These are phyloP conservation scores for Stictonetta naevosa DNA, from an alignment of 2,113 vertebrate species.

Conservation along the genomic window DNA sequence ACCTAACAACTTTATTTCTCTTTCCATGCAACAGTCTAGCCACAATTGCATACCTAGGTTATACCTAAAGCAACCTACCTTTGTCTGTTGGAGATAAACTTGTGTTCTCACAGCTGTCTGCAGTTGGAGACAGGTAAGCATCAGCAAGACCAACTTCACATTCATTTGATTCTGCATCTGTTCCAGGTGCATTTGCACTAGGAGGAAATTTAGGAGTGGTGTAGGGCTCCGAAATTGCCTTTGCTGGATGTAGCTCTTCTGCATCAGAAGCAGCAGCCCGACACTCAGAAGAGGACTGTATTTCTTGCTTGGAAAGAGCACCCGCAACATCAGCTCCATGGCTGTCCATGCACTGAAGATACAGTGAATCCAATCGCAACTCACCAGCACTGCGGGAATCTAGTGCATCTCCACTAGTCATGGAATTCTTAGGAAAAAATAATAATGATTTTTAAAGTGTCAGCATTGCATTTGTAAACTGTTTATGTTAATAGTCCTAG, in stretches of 20 bases:
- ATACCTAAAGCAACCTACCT: conserved; percentile 44
- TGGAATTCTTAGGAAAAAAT: conserved; percentile 64
- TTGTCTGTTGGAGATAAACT: conserved; percentile 4
- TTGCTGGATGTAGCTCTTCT: conserved; percentile 26
- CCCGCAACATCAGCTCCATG: conserved; percentile 26
- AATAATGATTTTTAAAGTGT: neutral
- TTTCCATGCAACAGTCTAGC: neutral
- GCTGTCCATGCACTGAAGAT: conserved; percentile 42
- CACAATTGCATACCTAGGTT: neutral
- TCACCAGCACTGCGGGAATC: neutral
- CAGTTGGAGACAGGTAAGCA: conserved; percentile 81
- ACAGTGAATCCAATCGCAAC: conserved; percentile 62
- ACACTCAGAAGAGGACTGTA: conserved; percentile 64
- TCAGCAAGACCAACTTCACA: conserved; percentile 71
- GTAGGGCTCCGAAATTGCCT: conserved; percentile 59
- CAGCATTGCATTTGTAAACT: neutral
- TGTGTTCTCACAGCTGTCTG: conserved; percentile 52
- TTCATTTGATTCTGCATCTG: conserved; percentile 41
- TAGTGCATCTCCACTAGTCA: conserved; percentile 49
- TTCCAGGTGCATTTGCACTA: conserved; percentile 24
- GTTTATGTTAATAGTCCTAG: neutral
- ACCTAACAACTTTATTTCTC: neutral
- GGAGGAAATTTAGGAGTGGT: conserved; percentile 11
- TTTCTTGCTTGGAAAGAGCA: conserved; percentile 44
- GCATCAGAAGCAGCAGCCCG: conserved; percentile 47